Percentiles rank a stretch among this genome's conserved stretches.
These are phyloP conservation scores for Latrodectus elegans DNA, from an alignment of 2,888 invertebrate genomes.

Conservation along the genomic window DNA sequence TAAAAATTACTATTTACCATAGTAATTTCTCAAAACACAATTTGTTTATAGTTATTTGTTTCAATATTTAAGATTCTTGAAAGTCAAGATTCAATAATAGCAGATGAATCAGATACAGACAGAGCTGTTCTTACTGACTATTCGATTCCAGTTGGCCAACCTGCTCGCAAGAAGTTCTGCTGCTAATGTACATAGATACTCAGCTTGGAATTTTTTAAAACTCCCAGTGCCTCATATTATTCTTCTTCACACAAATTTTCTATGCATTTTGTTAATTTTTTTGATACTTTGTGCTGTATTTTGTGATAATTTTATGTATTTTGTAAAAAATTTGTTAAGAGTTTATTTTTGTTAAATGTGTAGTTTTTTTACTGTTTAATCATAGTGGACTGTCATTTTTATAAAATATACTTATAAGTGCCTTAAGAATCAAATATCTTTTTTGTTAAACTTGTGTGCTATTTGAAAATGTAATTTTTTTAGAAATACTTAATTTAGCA, in stretches of 20 bases:
- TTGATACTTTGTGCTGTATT: background rate
- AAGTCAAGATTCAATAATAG: constrained; percentile 62
- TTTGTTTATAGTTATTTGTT: too few relatives aligned
- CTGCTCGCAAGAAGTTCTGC: constrained; percentile 34
- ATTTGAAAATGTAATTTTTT: background rate
- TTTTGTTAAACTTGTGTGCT: background rate
- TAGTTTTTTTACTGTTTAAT: background rate
- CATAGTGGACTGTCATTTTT: background rate
- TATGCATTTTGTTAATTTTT: background rate
- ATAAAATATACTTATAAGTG: background rate
- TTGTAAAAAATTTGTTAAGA: background rate
- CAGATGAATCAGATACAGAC: constrained; percentile 53
- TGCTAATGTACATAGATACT: constrained; percentile 31
- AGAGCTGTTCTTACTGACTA: constrained; percentile 43
- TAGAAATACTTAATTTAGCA: background rate
- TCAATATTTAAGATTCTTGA: constrained; percentile 45
- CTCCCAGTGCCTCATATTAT: constrained; percentile 17
- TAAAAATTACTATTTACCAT: too few relatives aligned
- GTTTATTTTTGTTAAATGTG: background rate
- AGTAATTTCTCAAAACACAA: too few relatives aligned
- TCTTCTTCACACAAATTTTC: constrained; percentile 3
- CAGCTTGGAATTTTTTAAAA: background rate
- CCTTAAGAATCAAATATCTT: background rate
- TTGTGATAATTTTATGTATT: background rate
- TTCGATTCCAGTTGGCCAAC: constrained; percentile 40